Conservation (phyloP, 2,888 invertebrate species). For the Frankliniella fusca region DNA sequence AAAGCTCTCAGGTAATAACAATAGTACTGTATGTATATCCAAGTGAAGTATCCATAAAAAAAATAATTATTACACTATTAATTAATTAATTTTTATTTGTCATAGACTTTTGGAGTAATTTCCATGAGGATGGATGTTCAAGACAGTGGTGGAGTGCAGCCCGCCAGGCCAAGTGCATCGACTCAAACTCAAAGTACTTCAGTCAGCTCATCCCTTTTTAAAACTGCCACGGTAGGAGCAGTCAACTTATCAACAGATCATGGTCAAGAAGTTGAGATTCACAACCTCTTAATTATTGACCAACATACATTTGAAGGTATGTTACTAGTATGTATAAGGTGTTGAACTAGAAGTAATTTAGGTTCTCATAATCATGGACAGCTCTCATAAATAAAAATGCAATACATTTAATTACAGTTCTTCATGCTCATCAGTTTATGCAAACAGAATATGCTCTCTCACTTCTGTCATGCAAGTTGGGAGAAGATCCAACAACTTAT, state of each 20-base stretch:
- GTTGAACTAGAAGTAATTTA: not conserved
- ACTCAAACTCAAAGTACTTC: conserved; percentile 66
- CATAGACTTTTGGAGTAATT: conserved; percentile 86
- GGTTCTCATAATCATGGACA: conserved; percentile 21
- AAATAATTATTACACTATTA: not conserved
- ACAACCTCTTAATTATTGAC: conserved; percentile 86
- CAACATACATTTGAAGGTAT: conserved; percentile 90
- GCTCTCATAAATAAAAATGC: conserved; percentile 31
- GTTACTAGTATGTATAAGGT: conserved; percentile 16
- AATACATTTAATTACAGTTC: conserved; percentile 53
- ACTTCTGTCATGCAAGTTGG: conserved; percentile 82
- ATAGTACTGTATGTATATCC: not conserved
- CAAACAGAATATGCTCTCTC: conserved; percentile 87
- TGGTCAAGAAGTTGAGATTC: conserved; percentile 84
- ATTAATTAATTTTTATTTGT: conserved; percentile 34
- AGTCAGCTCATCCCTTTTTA: conserved; percentile 51
- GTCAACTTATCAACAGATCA: conserved; percentile 48
- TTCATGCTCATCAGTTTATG: conserved; percentile 91
- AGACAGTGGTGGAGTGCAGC: conserved; percentile 67
- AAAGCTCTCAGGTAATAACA: conserved; percentile 65
- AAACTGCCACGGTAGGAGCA: conserved; percentile 40
- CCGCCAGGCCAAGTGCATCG: conserved; percentile 68
- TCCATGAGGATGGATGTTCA: conserved; percentile 85
- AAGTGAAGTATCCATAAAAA: too few species aligned
- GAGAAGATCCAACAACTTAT: conserved; percentile 87